A percentile compares a stretch with the other conserved stretches of the same genome.
phyloP scores from a whole-genome alignment of 2,797 vertebrate genomes.

The Sebastes variabilis region DNA sequence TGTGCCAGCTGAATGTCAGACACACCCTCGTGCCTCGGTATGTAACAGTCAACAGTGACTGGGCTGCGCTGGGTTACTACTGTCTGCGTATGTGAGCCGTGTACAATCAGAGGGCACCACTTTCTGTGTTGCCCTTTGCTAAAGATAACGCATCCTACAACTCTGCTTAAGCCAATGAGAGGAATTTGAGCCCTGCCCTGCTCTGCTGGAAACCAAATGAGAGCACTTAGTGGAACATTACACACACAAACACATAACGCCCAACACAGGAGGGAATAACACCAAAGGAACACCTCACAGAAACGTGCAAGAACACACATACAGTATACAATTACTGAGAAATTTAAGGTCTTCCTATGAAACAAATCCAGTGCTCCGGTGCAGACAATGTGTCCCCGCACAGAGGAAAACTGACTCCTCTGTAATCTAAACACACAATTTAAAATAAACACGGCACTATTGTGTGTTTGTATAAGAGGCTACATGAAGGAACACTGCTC shows the following conservation, averaged over 20 bases:
- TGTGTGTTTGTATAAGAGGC: constrained; percentile 56
- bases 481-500: constrained; percentile 39
- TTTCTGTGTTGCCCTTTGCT: constrained; percentile 56
- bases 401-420: constrained; percentile 55
- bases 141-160: constrained; percentile 67
- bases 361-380: constrained; percentile 25
- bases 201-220: constrained; percentile 68
- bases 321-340: constrained; percentile 4
- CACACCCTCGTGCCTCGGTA: constrained; percentile 66
- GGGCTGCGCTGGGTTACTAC: constrained; percentile 42
- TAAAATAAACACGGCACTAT: constrained; percentile 58
- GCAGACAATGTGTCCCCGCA: constrained; percentile 36
- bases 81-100: constrained; percentile 41
- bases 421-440: constrained; percentile 67
- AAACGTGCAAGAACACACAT: constrained; percentile 17
- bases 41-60: constrained; percentile 60
- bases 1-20: constrained; percentile 61
- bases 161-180: constrained; percentile 49
- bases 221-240: constrained; percentile 47
- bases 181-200: constrained; percentile 62
- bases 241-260: constrained; percentile 46
- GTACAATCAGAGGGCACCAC: constrained; percentile 52
- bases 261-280: constrained; percentile 10
- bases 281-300: not conserved
- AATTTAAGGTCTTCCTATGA: constrained; percentile 27